phyloP scores from a whole-genome alignment of 2,888 invertebrate genomes.

The Megamerina dolium region DNA sequence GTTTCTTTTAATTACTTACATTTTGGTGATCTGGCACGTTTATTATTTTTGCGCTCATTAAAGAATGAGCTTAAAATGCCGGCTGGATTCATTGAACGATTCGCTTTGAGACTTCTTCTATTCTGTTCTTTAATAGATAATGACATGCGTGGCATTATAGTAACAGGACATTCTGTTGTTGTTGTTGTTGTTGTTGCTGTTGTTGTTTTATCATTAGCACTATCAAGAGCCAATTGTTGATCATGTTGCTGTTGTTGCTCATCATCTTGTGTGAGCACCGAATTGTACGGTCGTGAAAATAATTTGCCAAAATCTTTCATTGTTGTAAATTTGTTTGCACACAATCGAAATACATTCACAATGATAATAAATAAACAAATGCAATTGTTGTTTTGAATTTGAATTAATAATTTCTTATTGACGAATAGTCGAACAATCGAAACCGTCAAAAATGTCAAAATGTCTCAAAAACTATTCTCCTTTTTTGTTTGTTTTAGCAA shows the following conservation, averaged over 20 bases:
- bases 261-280: conserved; percentile 50
- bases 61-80: conserved; percentile 51
- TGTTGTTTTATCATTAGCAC: not conserved
- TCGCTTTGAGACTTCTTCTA: conserved; percentile 46
- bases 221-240: not conserved
- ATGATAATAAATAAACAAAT: too few relatives aligned
- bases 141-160: conserved; percentile 17
- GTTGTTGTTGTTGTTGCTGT: conserved; percentile 1
- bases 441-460: too few relatives aligned
- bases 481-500: too few relatives aligned
- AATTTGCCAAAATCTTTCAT: conserved; percentile 63
- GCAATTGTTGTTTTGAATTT: too few relatives aligned
- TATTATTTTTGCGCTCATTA: conserved; percentile 45
- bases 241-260: conserved; percentile 17
- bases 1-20: conserved; percentile 44
- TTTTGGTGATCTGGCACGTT: conserved; percentile 47
- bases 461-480: too few relatives aligned
- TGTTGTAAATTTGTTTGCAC: conserved; percentile 13
- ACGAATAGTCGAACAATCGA: too few relatives aligned
- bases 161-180: conserved; percentile 15
- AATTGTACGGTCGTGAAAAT: conserved; percentile 56
- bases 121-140: conserved; percentile 21
- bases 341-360: too few relatives aligned
- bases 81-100: conserved; percentile 45
- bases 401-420: too few relatives aligned